Conservation (phyloP, 2,888 invertebrate genomes). For the Melieria picta region DNA sequence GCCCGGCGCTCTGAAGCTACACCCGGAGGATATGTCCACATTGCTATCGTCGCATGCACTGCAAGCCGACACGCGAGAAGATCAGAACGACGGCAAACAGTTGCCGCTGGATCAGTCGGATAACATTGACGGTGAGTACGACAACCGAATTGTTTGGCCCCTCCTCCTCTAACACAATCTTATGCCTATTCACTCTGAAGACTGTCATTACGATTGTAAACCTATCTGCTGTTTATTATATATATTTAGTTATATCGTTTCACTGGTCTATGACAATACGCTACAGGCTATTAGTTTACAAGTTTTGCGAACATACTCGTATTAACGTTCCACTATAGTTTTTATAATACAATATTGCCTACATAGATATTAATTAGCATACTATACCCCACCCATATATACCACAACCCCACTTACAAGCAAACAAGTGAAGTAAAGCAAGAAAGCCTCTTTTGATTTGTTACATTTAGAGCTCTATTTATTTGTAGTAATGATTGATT, state of each 20-base stretch:
- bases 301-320: constrained; percentile 30
- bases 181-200: too few species aligned
- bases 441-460: constrained; percentile 6
- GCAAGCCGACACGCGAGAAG: constrained; percentile 69
- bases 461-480: background rate
- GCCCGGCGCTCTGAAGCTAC: constrained; percentile 62
- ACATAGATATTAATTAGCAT: background rate
- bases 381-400: background rate
- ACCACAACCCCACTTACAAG: too few species aligned
- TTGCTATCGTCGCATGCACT: constrained; percentile 73
- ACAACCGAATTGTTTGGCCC: background rate
- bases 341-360: constrained; percentile 6
- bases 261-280: background rate
- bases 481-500: constrained; percentile 43
- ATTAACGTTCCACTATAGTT: constrained; percentile 27
- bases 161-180: too few species aligned
- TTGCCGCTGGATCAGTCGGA: constrained; percentile 77
- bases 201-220: background rate
- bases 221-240: background rate
- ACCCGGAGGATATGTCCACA: constrained; percentile 72
- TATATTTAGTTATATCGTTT: background rate
- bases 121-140: constrained; percentile 79
- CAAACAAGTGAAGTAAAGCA: constrained; percentile 4
- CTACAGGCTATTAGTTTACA: background rate
- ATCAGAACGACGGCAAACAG: constrained; percentile 68